A percentile compares a stretch with the other conserved stretches of the same genome.
phyloP scores from a whole-genome alignment of 1,140 invertebrate genomes.

The Anoplophora glabripennis region DNA sequence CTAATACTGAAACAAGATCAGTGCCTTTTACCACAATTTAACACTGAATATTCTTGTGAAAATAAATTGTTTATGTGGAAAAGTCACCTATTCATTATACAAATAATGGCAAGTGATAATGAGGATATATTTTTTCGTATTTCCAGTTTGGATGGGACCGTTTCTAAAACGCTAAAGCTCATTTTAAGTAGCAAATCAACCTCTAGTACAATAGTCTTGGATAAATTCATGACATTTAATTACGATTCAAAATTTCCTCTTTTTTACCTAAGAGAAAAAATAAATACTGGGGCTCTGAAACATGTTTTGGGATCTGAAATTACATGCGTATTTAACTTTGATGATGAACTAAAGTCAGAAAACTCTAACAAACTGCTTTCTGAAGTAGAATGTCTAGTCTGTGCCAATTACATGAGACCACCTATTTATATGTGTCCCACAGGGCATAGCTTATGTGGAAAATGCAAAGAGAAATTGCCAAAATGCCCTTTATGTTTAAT shows the following conservation, averaged over 20 bases:
- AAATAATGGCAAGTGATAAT: not conserved
- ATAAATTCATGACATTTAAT: not conserved
- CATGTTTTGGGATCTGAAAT: not conserved
- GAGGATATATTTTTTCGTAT: too few relatives aligned
- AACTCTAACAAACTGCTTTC: conserved; percentile 42
- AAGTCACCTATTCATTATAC: not conserved
- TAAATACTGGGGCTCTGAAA: not conserved
- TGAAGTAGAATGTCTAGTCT: conserved; percentile 58
- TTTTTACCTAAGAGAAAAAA: not conserved
- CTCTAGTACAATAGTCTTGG: not conserved
- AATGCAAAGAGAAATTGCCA: conserved; percentile 50
- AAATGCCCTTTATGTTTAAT: conserved; percentile 53
- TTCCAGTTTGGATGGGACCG: not conserved
- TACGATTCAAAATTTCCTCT: not conserved
- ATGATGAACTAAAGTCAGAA: not conserved
- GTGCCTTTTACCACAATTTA: not conserved
- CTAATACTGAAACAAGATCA: not conserved
- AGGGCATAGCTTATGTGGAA: conserved; percentile 53
- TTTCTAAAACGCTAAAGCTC: not conserved
- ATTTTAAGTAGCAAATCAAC: not conserved
- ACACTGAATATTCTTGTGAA: not conserved
- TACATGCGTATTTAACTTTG: not conserved
- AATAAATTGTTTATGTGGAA: not conserved
- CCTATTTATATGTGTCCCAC: conserved; percentile 53
- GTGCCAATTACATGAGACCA: conserved; percentile 56